phyloP scores from a whole-genome alignment of 2,797 vertebrate species.

The Carapus acus region DNA sequence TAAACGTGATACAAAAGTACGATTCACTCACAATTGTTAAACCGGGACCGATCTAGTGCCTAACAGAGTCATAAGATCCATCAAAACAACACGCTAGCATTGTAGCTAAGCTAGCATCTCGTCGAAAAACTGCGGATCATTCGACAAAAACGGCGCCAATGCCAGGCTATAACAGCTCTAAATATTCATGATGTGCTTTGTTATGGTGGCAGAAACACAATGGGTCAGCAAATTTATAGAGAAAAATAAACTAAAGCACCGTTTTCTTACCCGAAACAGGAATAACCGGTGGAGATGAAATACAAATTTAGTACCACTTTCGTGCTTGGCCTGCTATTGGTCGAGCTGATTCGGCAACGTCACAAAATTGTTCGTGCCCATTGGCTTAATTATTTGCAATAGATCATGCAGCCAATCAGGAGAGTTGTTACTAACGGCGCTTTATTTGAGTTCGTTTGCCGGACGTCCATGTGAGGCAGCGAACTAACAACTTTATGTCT shows the following conservation, averaged over 20 bases:
- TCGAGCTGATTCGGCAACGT: background rate
- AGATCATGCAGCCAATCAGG: conserved; percentile 58
- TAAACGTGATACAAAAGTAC: no score
- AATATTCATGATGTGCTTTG: no score
- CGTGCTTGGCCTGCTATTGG: conserved; percentile 55
- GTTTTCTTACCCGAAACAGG: conserved; percentile 47
- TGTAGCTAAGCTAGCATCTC: background rate
- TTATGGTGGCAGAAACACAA: no score
- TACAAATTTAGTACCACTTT: conserved; percentile 61
- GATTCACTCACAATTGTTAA: no score
- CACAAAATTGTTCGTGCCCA: conserved; percentile 16
- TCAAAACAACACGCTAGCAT: background rate
- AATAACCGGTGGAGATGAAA: conserved; percentile 40
- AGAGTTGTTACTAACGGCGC: conserved; percentile 47
- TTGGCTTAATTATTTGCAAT: conserved; percentile 39
- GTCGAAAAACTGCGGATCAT: no score
- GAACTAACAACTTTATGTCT: conserved; percentile 1
- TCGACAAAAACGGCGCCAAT: no score
- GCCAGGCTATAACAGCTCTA: no score
- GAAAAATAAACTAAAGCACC: background rate
- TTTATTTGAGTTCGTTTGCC: conserved; percentile 71
- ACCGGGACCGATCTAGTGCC: no score
- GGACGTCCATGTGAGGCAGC: conserved; percentile 20
- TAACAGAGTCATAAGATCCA: no score
- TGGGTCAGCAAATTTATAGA: no score